Evolutionary conservation across 92 coral and sea anemone species (phyloP).

Genomic region (Parazoanthus swiftii): DNA sequence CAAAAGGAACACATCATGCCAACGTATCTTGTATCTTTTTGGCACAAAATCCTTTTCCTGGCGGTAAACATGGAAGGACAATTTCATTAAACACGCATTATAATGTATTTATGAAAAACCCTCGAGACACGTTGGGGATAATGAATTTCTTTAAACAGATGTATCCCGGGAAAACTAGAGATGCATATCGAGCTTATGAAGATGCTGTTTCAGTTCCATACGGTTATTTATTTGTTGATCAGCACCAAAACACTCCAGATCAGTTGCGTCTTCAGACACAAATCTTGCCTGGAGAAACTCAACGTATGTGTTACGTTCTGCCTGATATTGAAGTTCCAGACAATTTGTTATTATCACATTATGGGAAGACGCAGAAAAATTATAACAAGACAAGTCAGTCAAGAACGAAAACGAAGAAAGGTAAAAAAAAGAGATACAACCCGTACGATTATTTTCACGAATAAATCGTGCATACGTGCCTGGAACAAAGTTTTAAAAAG

Average conservation of each 20-base stretch:
- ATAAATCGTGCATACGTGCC: no score
- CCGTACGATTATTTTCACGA: no score
- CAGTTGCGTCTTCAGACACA: neutral
- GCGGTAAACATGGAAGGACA: neutral
- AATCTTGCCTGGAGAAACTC: no score
- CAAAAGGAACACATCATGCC: neutral
- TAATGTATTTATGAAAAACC: neutral
- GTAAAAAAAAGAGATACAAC: no score
- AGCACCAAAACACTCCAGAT: slow-evolving; percentile 4
- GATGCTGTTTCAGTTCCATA: neutral
- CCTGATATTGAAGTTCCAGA: no score
- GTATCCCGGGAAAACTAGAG: neutral
- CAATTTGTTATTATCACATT: no score
- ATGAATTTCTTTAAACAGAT: neutral
- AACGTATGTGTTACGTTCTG: no score
- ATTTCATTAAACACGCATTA: neutral
- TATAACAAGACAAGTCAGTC: no score
- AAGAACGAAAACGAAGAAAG: no score
- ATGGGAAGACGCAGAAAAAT: no score
- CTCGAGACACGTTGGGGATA: neutral
- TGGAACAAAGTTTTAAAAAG: no score
- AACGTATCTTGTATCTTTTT: neutral
- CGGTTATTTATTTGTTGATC: slow-evolving; percentile 4
- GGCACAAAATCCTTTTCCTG: neutral
- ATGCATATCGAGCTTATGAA: neutral